phyloP scores from a whole-genome alignment of 64 coral and sea anemone genomes.

The Platygyra sinensis region DNA sequence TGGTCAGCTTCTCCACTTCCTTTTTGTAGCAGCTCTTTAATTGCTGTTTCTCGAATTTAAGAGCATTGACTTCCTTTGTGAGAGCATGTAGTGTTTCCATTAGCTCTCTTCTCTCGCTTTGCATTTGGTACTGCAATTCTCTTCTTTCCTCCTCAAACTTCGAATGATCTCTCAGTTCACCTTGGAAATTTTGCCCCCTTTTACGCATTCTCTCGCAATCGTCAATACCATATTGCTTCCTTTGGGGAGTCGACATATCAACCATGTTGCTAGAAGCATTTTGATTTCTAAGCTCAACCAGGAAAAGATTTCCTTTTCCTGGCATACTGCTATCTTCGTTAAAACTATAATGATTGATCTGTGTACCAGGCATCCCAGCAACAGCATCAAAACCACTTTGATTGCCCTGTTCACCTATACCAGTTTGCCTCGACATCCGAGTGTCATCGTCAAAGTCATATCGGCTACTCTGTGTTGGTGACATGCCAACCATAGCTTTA shows the following conservation, averaged over 20 bases:
- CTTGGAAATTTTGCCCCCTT: neutral
- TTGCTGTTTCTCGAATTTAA: slow-evolving; percentile 64
- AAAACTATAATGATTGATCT: neutral
- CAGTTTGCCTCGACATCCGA: neutral
- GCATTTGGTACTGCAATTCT: neutral
- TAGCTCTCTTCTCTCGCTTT: slow-evolving; percentile 61
- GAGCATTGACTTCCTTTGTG: slow-evolving; percentile 60
- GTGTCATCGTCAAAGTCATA: neutral
- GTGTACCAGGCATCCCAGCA: neutral
- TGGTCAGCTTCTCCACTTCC: slow-evolving; percentile 53
- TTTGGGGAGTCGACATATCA: too few relatives aligned
- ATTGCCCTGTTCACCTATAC: neutral
- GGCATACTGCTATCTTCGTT: neutral
- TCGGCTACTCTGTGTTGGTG: neutral
- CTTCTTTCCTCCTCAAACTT: slow-evolving; percentile 3
- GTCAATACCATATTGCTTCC: neutral
- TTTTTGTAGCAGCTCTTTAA: slow-evolving; percentile 15
- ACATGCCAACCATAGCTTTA: neutral
- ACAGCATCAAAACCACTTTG: neutral
- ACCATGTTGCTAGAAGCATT: neutral
- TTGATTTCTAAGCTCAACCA: neutral
- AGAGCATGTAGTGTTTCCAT: slow-evolving; percentile 63
- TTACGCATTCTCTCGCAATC: neutral
- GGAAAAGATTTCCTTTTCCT: neutral
- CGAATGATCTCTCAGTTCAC: neutral